Base-by-base conservation (phyloP, 2,113 vertebrate genomes). In the Emydura subglobosa region DNA sequence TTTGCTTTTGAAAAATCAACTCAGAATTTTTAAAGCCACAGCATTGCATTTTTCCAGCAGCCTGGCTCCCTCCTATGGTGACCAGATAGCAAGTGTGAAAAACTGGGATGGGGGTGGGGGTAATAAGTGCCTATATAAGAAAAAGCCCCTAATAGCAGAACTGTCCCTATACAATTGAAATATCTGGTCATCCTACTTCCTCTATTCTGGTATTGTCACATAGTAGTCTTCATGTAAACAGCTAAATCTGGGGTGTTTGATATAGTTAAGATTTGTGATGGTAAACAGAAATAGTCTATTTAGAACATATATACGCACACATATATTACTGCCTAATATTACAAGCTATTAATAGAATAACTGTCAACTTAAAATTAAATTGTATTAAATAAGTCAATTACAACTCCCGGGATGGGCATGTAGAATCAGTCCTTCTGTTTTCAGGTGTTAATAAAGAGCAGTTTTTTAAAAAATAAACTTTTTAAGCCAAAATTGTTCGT, bases 401-500 rank as follows among this genome's bases (percentile, higher is more conserved):
- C 65, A 84, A 78, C 51, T 86, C 49, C 2, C 7, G 12, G 11
- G 17, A 74, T 22, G 61, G 39, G 51, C 13, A 65, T 19, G 39
- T 31, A 24, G 72, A 80, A 39, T 89, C 79, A 83, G 3, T 51
- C 2, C 9, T 8, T 11, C 34, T 65, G 61, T 65, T 65, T 74
- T 29, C 34, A 74, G 79, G 27, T n/a, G 16, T 51, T 79, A 12
- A 5, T 83, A 89, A 31, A 11, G 34, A 53, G 2, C 50, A 89
- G 4, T 51, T 14, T 12, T 51, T 14, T 12, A 17, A 55, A 88
- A 11, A 39, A 1, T 55, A 24, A 76, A 10, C 2, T 1, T 1
- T 54, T 47, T 1, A 1, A 2, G 5, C 80, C 85, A 57, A 57
- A 81, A 7, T 6, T 55, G 12, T 0, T 0, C 31, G 19, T 1